A percentile compares a stretch with the other conserved stretches of the same genome.
These are phyloP conservation scores for Drosophila obscura DNA, from an alignment of 1,140 invertebrate species.

Conservation along the genomic window DNA sequence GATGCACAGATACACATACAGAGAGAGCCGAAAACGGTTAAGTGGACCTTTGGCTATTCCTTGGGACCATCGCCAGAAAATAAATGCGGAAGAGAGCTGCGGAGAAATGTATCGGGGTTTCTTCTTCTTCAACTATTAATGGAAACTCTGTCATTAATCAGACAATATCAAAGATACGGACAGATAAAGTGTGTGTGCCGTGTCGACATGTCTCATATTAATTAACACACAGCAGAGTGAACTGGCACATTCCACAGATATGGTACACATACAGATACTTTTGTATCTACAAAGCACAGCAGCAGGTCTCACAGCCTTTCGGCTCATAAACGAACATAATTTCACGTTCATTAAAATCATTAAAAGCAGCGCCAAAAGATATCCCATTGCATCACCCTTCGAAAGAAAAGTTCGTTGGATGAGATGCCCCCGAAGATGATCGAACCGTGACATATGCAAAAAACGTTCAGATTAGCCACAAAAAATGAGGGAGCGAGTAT, in stretches of 20 bases:
- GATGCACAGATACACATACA: background rate
- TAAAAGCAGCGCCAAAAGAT: conserved; percentile 12
- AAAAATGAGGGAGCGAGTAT: too few species aligned
- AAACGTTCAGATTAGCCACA: conserved; percentile 10
- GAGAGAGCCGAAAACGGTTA: conserved; percentile 5
- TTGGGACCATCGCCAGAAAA: conserved; percentile 5
- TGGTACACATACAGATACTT: conserved; percentile 25
- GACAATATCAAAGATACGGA: conserved; percentile 26
- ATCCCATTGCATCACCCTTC: too few species aligned
- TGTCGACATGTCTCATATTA: conserved; percentile 55
- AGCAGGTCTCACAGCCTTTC: conserved; percentile 7
- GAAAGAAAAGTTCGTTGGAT: conserved; percentile 11
- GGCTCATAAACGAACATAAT: conserved; percentile 59
- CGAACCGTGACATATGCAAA: conserved; percentile 60
- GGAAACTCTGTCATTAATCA: conserved; percentile 65
- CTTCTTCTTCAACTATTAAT: background rate
- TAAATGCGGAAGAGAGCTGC: conserved; percentile 13
- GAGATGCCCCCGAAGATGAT: conserved; percentile 5
- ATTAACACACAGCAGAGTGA: conserved; percentile 65
- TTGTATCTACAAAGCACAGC: conserved; percentile 25
- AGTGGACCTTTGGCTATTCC: conserved; percentile 10
- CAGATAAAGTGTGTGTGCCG: conserved; percentile 5
- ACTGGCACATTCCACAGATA: conserved; percentile 61
- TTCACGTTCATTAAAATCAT: conserved; percentile 69
- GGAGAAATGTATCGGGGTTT: conserved; percentile 7